A percentile compares a stretch with the other conserved stretches of the same genome.
phyloP scores from a whole-genome alignment of 2,888 invertebrate species.

The Heliconius charithonia region DNA sequence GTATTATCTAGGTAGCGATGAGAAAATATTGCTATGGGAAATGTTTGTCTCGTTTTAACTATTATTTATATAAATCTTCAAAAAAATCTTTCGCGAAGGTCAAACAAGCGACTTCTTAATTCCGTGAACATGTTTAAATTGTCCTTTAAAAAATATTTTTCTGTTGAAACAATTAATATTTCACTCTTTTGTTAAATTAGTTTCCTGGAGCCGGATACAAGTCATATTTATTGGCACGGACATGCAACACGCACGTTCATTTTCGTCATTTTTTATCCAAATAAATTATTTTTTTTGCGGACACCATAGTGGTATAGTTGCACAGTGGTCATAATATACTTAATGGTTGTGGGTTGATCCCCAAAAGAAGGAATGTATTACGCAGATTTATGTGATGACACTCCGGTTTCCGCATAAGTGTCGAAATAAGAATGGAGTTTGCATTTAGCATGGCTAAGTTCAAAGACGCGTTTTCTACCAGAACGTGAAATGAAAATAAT shows the following conservation, averaged over 20 bases:
- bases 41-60: neutral
- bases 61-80: neutral
- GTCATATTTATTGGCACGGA: neutral
- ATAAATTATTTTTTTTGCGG: neutral
- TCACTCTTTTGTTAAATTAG: neutral
- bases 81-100: neutral
- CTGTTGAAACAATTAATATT: neutral
- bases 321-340: neutral
- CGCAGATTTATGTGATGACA: too few species aligned
- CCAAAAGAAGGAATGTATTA: too few species aligned
- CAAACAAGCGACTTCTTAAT: neutral
- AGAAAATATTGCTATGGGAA: too few species aligned
- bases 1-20: too few species aligned
- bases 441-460: too few species aligned
- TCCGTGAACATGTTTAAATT: too few species aligned
- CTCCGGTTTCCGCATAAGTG: too few species aligned
- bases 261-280: neutral
- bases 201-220: neutral
- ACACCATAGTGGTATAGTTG: neutral
- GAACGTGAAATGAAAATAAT: too few species aligned
- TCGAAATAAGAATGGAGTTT: too few species aligned
- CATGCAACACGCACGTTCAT: slow-evolving; percentile 1
- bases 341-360: neutral
- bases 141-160: too few species aligned
- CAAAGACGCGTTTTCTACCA: too few species aligned